Evolutionary conservation across 1,140 invertebrate genomes (phyloP).

Genomic region (Trichonephila inaurata): DNA sequence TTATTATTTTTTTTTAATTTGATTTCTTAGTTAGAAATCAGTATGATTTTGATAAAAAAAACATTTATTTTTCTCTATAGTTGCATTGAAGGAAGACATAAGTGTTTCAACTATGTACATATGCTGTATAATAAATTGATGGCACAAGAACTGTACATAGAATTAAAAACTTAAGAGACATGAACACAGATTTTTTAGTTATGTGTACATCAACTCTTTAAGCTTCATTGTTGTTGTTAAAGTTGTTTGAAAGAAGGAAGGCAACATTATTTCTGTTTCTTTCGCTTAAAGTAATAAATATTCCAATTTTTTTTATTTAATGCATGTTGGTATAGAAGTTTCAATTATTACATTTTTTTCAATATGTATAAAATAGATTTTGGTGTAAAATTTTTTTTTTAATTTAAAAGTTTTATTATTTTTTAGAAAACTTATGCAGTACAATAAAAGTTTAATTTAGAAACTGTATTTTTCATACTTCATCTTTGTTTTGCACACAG

Average conservation of each 20-base stretch:
- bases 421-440: too few species aligned
- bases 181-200: conserved; percentile 52
- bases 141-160: conserved; percentile 54
- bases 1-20: background rate
- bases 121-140: conserved; percentile 52
- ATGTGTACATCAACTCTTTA: conserved; percentile 30
- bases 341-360: background rate
- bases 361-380: background rate
- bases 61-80: background rate
- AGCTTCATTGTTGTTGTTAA: conserved; percentile 56
- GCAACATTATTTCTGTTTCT: background rate
- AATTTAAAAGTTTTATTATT: too few species aligned
- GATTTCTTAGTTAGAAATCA: background rate
- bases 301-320: background rate
- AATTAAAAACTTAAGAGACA: background rate
- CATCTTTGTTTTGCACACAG: too few species aligned
- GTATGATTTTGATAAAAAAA: background rate
- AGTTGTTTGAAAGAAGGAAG: conserved; percentile 13
- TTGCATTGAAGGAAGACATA: background rate
- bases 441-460: background rate
- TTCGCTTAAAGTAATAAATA: background rate
- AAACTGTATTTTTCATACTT: background rate
- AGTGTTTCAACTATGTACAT: conserved; percentile 19
- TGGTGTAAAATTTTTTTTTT: too few species aligned
- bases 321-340: too few species aligned